Percentiles rank a stretch among this genome's conserved stretches.
Conservation (phyloP, 2,888 invertebrate species). For the Calameuta filiformis region DNA sequence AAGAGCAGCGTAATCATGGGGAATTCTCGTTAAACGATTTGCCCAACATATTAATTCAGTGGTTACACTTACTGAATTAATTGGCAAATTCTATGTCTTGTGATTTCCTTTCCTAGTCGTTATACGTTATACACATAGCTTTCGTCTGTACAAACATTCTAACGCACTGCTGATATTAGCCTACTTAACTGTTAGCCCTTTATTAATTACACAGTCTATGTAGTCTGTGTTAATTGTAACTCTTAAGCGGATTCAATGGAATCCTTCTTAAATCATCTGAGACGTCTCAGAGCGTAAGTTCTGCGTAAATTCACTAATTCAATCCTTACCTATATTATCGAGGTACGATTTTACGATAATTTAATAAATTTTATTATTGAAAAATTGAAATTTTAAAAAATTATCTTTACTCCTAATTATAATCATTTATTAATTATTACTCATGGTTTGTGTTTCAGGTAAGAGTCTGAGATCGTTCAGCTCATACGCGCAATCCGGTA, state of each 20-base stretch:
- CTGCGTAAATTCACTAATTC: background rate
- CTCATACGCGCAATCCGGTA: background rate
- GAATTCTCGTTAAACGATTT: constrained; percentile 43
- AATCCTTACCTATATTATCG: background rate
- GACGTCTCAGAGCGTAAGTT: background rate
- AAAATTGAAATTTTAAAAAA: too few relatives aligned
- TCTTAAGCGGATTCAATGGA: background rate
- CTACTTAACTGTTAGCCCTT: background rate
- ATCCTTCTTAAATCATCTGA: background rate
- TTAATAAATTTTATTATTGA: too few relatives aligned
- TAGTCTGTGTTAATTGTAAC: background rate
- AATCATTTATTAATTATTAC: background rate
- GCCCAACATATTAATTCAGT: constrained; percentile 47
- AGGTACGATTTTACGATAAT: too few relatives aligned
- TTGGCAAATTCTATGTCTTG: constrained; percentile 10
- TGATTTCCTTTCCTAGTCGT: constrained; percentile 5
- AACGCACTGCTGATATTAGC: background rate
- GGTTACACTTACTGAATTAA: background rate
- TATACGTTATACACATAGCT: background rate
- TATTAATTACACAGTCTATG: background rate
- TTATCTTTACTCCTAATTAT: background rate
- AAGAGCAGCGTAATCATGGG: background rate
- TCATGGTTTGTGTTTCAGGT: background rate
- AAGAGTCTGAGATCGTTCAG: background rate
- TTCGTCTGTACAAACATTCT: background rate